Evolutionary conservation across 2,888 invertebrate genomes (phyloP), one percentile per base, ranked within the genome.

Genomic region (Drosophila colorata): DNA sequence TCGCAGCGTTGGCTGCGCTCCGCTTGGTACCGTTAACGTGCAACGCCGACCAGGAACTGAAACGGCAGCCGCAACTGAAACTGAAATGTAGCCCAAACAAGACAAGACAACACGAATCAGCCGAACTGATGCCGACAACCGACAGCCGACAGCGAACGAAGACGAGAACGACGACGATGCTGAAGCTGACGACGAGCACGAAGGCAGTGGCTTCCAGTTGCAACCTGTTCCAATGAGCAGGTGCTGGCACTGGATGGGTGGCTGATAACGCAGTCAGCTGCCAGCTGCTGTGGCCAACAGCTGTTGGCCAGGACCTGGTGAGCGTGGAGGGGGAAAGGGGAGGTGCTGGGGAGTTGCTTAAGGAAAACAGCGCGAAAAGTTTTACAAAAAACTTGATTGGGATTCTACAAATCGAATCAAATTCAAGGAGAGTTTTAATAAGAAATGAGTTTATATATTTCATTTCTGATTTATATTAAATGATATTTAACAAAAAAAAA

Each of bases 11-110:
- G 25, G 23, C 41, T 33, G 40, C 53, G 43, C 20, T 67, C 67
- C 61, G 64, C n/a, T 52, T 48, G 66, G 46, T 65, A 87, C 81
- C 85, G 88, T 74, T 71, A 69, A 71, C 79, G 67, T 77, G 68
- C 68, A 79, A 78, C 72, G 88, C 77, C 89, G 77, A 81, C 77
- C 85, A 88, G 88, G 87, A 85, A 88, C 85, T 85, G 85, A 88
- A 69, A 43, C 37, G 44, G 64, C 69, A 69, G 52, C 65, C 44
- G 47, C 52, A 66, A 57, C 53, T 51, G 53, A 56, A 63, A 60
- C 40, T 67, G 58, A 74, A 63, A 60, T 68, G 58, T 61, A 61
- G 64, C 67, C 78, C 87, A 84, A 88, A 74, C 75, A 49, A 66
- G 64, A 72, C 57, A 65, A 72, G 64, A 64, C 63, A 78, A 64